Evolutionary conservation across 2,113 vertebrate genomes (phyloP).

Genomic region (Delphinus delphis): DNA sequence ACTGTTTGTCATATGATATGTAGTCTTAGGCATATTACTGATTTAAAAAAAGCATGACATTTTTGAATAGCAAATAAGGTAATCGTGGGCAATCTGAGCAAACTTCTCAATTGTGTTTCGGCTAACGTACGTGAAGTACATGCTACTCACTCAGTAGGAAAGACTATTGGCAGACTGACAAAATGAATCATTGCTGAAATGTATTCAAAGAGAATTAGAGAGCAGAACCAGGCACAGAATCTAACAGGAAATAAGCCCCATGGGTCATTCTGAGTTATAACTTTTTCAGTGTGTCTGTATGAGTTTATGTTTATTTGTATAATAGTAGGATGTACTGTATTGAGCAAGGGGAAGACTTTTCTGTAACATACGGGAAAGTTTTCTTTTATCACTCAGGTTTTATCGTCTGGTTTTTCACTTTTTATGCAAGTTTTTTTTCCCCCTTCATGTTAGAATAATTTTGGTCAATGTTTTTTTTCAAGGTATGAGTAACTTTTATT

Average conservation of each 20-base stretch:
- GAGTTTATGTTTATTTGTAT: conserved; percentile 67
- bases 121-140: conserved; percentile 63
- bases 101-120: conserved; percentile 34
- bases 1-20: not conserved
- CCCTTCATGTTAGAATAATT: not conserved
- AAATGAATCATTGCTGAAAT: conserved; percentile 65
- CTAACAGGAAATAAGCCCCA: conserved; percentile 63
- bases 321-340: conserved; percentile 59
- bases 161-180: conserved; percentile 57
- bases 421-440: conserved; percentile 46
- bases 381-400: conserved; percentile 42
- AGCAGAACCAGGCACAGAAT: conserved; percentile 9
- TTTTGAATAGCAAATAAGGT: conserved; percentile 11
- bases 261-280: conserved; percentile 66
- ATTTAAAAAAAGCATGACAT: not conserved
- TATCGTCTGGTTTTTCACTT: conserved; percentile 58
- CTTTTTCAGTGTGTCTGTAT: conserved; percentile 25
- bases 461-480: not conserved
- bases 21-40: not conserved
- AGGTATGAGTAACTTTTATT: not conserved
- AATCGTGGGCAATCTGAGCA: not conserved
- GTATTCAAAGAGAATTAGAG: conserved; percentile 50
- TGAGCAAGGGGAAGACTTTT: conserved; percentile 56
- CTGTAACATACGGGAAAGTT: conserved; percentile 59
- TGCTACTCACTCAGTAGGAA: conserved; percentile 28